phyloP scores from a whole-genome alignment of 2,797 vertebrate species.

The Oreonectes daqikongensis region DNA sequence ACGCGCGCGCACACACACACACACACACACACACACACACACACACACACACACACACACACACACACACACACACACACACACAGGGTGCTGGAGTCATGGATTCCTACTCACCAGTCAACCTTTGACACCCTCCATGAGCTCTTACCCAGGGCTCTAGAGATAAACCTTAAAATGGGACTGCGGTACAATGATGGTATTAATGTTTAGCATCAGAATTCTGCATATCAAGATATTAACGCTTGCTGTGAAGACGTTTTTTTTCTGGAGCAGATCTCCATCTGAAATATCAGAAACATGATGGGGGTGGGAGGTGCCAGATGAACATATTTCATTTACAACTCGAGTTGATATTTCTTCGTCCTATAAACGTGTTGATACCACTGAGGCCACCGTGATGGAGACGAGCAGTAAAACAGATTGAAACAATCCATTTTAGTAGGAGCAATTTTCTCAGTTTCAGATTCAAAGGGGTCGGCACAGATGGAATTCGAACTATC shows the following conservation, averaged over 20 bases:
- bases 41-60: slow-evolving; percentile 13
- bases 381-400: slow-evolving; percentile 29
- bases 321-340: slow-evolving; percentile 25
- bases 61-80: slow-evolving; percentile 1
- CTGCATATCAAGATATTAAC: neutral
- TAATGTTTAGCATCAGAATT: slow-evolving; percentile 22
- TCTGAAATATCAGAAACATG: slow-evolving; percentile 3
- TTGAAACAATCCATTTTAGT: slow-evolving; percentile 44
- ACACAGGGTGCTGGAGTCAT: slow-evolving; percentile 42
- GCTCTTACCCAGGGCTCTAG: slow-evolving; percentile 14
- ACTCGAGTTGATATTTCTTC: neutral
- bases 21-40: slow-evolving; percentile 20
- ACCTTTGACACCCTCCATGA: slow-evolving; percentile 60
- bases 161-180: slow-evolving; percentile 27
- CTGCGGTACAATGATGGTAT: slow-evolving; percentile 18
- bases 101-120: slow-evolving; percentile 70
- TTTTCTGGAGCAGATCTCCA: slow-evolving; percentile 15
- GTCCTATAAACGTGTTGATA: slow-evolving; percentile 10
- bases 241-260: neutral
- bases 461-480: slow-evolving; percentile 46
- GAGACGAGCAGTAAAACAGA: slow-evolving; percentile 31
- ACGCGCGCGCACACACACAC: slow-evolving; percentile 5
- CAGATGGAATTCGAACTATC: slow-evolving; percentile 64
- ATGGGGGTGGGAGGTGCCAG: slow-evolving; percentile 14
- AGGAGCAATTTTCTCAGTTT: slow-evolving; percentile 43